These are phyloP conservation scores for Tympanoctomys barrerae DNA, from an alignment of 2,797 vertebrate species.

Conservation along the genomic window DNA sequence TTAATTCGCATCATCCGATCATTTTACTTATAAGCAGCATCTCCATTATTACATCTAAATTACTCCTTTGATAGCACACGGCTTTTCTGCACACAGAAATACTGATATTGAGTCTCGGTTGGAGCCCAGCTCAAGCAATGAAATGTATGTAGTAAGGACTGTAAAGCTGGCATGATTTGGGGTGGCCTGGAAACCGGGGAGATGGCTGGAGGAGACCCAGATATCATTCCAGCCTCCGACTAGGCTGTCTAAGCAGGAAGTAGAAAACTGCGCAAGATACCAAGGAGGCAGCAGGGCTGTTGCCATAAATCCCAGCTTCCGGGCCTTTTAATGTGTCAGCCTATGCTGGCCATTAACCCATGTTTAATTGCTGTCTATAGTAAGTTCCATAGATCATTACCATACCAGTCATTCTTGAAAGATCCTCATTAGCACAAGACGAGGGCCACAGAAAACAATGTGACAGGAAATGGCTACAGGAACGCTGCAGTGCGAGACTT, in stretches of 20 bases:
- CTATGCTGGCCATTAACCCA: not conserved
- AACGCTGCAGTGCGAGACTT: not conserved
- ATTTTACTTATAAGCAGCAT: not conserved
- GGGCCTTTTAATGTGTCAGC: conserved; percentile 41
- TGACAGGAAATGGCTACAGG: not conserved
- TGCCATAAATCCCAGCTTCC: conserved; percentile 28
- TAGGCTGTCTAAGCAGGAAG: not conserved
- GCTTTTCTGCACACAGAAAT: too few species aligned
- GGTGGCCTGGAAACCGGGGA: not conserved
- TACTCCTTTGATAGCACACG: accelerated
- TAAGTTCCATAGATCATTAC: conserved; percentile 40
- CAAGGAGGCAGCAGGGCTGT: not conserved
- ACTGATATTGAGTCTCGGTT: accelerated
- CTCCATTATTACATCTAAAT: accelerated
- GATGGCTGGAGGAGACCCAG: not conserved
- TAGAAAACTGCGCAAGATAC: not conserved
- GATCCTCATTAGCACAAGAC: conserved; percentile 56
- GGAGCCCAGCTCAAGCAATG: too few species aligned
- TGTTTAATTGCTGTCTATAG: conserved; percentile 57
- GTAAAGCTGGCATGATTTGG: not conserved
- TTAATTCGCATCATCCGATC: not conserved
- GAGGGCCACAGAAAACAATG: not conserved
- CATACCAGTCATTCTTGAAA: conserved; percentile 55
- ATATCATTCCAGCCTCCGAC: not conserved
- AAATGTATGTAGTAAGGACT: accelerated